These are phyloP conservation scores for Pogonognathellus flavescens DNA, from an alignment of 1,140 invertebrate genomes.

Conservation along the genomic window DNA sequence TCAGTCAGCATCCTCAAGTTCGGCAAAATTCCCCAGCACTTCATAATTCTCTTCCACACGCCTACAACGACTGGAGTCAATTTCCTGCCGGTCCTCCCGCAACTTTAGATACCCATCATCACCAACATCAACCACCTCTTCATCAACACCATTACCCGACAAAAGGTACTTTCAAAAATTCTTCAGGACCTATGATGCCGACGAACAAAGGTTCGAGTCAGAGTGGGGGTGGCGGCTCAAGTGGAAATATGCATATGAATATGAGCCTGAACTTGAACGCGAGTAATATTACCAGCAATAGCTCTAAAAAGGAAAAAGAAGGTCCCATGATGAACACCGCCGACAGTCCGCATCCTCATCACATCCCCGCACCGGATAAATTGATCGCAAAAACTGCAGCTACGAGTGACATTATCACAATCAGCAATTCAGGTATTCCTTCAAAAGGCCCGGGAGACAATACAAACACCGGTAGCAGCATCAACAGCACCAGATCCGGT, in stretches of 20 bases:
- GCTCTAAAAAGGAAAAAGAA: constrained; percentile 12
- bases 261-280: constrained; percentile 32
- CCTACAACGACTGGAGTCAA: not conserved
- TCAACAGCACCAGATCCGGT: constrained; percentile 1
- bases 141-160: not conserved
- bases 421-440: too few relatives aligned
- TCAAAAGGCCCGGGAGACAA: not conserved
- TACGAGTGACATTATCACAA: not conserved
- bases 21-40: not conserved
- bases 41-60: not conserved
- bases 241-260: constrained; percentile 52
- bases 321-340: constrained; percentile 4
- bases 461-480: not conserved
- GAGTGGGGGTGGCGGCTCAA: not conserved
- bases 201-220: constrained; percentile 15
- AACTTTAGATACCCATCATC: not conserved
- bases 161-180: not conserved
- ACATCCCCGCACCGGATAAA: not conserved
- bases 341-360: not conserved
- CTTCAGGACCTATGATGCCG: not conserved
- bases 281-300: not conserved
- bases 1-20: not conserved
- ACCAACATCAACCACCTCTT: not conserved
- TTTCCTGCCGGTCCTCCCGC: not conserved
- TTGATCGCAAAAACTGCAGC: not conserved